These are phyloP conservation scores for Aethes cnicana DNA, from an alignment of 2,888 invertebrate genomes.

Conservation along the genomic window DNA sequence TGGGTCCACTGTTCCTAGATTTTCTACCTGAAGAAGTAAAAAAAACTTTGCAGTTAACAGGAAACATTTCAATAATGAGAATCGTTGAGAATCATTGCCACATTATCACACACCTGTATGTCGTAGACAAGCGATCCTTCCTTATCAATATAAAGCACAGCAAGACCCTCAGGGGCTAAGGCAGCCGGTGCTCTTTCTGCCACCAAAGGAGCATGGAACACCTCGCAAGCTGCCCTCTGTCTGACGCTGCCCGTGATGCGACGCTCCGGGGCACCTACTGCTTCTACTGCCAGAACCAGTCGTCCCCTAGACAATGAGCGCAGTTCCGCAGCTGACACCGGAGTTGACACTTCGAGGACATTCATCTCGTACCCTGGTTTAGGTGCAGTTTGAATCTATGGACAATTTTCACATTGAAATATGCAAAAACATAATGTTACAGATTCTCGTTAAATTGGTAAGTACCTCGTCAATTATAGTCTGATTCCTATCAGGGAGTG, in stretches of 20 bases:
- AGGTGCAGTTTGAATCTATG: constrained; percentile 83
- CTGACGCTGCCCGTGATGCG: constrained; percentile 87
- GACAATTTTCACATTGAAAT: constrained; percentile 16
- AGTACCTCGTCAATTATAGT: constrained; percentile 89
- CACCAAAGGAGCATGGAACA: constrained; percentile 88
- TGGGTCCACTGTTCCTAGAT: constrained; percentile 83
- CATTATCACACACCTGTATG: constrained; percentile 75
- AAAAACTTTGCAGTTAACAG: constrained; percentile 3
- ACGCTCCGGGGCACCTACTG: constrained; percentile 85
- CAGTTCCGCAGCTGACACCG: constrained; percentile 88
- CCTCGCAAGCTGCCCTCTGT: constrained; percentile 89
- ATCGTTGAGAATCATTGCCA: not conserved
- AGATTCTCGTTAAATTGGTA: too few relatives aligned
- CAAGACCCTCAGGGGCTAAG: constrained; percentile 84
- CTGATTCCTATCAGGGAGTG: constrained; percentile 87
- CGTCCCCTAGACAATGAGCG: constrained; percentile 90
- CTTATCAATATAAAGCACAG: constrained; percentile 90
- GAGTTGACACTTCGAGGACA: constrained; percentile 89
- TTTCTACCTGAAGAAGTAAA: constrained; percentile 84
- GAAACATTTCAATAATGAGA: not conserved
- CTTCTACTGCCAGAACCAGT: constrained; percentile 86
- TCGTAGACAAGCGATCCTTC: constrained; percentile 90
- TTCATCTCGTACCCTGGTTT: constrained; percentile 91
- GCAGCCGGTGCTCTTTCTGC: constrained; percentile 73
- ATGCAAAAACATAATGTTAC: too few relatives aligned